phyloP scores from a whole-genome alignment of 2,113 vertebrate species.

The Caranx ignobilis region DNA sequence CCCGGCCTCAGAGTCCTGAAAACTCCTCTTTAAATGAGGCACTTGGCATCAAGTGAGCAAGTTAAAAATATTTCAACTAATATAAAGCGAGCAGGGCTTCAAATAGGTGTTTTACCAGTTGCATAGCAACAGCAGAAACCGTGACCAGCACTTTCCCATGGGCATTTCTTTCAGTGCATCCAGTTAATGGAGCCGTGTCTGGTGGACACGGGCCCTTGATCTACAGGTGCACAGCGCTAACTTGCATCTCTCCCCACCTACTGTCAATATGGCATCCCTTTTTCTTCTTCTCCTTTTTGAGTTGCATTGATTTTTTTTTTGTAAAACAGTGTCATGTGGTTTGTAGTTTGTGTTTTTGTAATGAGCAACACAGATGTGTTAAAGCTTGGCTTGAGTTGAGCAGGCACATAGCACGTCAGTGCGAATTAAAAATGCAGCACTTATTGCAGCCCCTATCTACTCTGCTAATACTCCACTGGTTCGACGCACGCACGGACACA shows the following conservation, averaged over 20 bases:
- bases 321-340: background rate
- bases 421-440: conserved; percentile 25
- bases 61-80: conserved; percentile 33
- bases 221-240: conserved; percentile 5
- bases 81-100: conserved; percentile 22
- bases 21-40: background rate
- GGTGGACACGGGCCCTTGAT: conserved; percentile 5
- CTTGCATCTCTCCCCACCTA: background rate
- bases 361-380: background rate
- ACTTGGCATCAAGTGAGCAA: conserved; percentile 23
- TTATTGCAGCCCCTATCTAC: conserved; percentile 3
- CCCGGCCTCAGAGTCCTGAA: background rate
- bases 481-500: conserved; percentile 14
- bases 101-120: conserved; percentile 51
- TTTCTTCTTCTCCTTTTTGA: background rate
- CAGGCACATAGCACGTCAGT: background rate
- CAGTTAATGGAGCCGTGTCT: conserved; percentile 33
- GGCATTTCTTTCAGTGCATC: conserved; percentile 30
- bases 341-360: background rate
- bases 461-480: conserved; percentile 1
- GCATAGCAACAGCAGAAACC: conserved; percentile 62
- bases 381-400: background rate
- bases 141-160: conserved; percentile 31
- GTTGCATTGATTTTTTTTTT: background rate
- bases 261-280: background rate